phyloP scores from a whole-genome alignment of 1,140 invertebrate genomes.

The Ostrea denselamellosa region DNA sequence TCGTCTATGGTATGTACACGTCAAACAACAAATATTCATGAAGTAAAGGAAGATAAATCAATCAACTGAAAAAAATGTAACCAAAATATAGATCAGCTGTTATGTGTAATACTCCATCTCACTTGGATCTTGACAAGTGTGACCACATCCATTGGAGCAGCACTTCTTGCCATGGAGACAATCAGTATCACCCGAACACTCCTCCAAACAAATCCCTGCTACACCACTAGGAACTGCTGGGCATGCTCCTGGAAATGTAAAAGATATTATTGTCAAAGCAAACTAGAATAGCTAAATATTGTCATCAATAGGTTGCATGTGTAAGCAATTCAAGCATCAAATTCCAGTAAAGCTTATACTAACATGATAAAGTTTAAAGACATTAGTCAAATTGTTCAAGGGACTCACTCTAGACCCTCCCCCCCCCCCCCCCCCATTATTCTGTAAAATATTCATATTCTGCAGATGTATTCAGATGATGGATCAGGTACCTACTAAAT shows the following conservation, averaged over 20 bases:
- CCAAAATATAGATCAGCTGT: not conserved
- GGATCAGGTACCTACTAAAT: too few relatives aligned
- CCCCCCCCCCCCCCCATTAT: too few relatives aligned
- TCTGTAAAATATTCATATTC: too few relatives aligned
- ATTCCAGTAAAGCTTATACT: not conserved
- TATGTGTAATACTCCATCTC: not conserved
- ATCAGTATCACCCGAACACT: constrained; percentile 45
- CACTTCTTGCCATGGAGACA: constrained; percentile 49
- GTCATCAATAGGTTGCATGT: not conserved
- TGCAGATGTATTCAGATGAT: too few relatives aligned
- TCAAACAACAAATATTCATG: too few relatives aligned
- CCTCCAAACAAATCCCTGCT: constrained; percentile 54
- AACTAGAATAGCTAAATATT: not conserved
- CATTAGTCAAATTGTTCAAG: too few relatives aligned
- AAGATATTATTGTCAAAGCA: not conserved
- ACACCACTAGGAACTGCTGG: not conserved
- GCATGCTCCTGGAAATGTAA: constrained; percentile 7
- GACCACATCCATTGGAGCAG: constrained; percentile 59
- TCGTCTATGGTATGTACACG: too few relatives aligned
- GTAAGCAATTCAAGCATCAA: not conserved
- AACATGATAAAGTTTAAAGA: too few relatives aligned
- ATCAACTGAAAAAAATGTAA: not conserved
- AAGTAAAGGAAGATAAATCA: too few relatives aligned
- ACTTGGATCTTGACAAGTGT: constrained; percentile 53
- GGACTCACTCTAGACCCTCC: too few relatives aligned